A percentile compares a stretch with the other conserved stretches of the same genome.
phyloP scores from a whole-genome alignment of 2,113 vertebrate genomes.

The Sisor rabdophorus region DNA sequence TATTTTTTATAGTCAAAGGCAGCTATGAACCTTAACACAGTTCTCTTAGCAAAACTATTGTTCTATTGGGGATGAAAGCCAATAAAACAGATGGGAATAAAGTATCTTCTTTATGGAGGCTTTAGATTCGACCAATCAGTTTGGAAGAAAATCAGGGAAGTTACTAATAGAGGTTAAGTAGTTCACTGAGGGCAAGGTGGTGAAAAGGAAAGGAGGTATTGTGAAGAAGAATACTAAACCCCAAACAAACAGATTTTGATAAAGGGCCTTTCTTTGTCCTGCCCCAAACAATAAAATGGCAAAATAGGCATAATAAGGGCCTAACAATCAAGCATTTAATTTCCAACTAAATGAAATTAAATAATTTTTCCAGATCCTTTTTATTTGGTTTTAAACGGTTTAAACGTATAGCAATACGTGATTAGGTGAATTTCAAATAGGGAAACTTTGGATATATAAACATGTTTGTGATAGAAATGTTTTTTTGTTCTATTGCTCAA shows the following conservation, averaged over 20 bases:
- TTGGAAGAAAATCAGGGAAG: constrained; percentile 60
- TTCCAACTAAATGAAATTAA: constrained; percentile 76
- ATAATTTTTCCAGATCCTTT: constrained; percentile 70
- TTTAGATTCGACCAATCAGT: constrained; percentile 55
- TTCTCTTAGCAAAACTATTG: constrained; percentile 51
- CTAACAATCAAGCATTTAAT: constrained; percentile 68
- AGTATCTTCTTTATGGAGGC: constrained; percentile 46
- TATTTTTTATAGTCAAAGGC: constrained; percentile 55
- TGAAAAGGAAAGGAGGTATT: constrained; percentile 47
- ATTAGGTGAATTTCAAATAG: constrained; percentile 64
- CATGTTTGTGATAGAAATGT: background rate
- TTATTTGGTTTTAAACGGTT: constrained; percentile 1
- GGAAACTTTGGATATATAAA: background rate
- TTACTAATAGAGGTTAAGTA: constrained; percentile 60
- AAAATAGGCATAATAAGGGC: constrained; percentile 70
- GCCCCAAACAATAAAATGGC: constrained; percentile 63
- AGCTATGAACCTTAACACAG: constrained; percentile 62
- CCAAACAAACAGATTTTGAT: constrained; percentile 71
- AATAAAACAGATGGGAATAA: constrained; percentile 58
- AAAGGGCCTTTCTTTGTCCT: constrained; percentile 67
- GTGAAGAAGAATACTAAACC: constrained; percentile 58
- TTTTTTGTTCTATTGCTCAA: background rate
- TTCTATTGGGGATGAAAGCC: constrained; percentile 42
- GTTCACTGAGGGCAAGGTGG: constrained; percentile 18
- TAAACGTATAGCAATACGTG: constrained; percentile 43